phyloP scores from a whole-genome alignment of 2,113 vertebrate species.

The Xiphias gladius region DNA sequence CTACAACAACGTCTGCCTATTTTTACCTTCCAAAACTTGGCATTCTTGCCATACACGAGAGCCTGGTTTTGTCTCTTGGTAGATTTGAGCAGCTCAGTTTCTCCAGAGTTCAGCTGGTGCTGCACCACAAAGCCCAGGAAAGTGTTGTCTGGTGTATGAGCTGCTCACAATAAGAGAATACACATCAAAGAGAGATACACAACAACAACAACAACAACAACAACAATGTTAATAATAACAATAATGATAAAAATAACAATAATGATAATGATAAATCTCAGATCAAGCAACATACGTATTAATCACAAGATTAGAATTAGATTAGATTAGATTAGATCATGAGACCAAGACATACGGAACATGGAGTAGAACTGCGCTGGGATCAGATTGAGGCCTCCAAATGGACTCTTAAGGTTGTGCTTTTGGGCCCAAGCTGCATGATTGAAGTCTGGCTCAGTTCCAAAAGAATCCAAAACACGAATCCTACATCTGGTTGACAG shows the following conservation, averaged over 20 bases:
- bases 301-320: no score
- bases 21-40: conserved; percentile 36
- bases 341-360: conserved; percentile 32
- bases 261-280: no score
- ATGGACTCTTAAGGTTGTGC: conserved; percentile 20
- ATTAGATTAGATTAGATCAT: no score
- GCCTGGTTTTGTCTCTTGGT: conserved; percentile 44
- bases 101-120: conserved; percentile 8
- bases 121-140: conserved; percentile 61
- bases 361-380: conserved; percentile 57
- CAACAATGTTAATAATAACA: neutral
- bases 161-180: conserved; percentile 14
- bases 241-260: no score
- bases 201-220: no score
- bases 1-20: neutral
- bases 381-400: conserved; percentile 20
- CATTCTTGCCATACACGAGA: conserved; percentile 49
- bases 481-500: conserved; percentile 37
- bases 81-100: neutral
- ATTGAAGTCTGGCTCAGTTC: conserved; percentile 58
- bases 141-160: conserved; percentile 60
- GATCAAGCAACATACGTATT: no score
- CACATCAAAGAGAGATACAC: neutral
- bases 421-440: conserved; percentile 17
- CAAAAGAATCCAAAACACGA: conserved; percentile 54